These are phyloP conservation scores for Grammomys dolichurus DNA, from an alignment of 2,113 vertebrate species.

Conservation along the genomic window DNA sequence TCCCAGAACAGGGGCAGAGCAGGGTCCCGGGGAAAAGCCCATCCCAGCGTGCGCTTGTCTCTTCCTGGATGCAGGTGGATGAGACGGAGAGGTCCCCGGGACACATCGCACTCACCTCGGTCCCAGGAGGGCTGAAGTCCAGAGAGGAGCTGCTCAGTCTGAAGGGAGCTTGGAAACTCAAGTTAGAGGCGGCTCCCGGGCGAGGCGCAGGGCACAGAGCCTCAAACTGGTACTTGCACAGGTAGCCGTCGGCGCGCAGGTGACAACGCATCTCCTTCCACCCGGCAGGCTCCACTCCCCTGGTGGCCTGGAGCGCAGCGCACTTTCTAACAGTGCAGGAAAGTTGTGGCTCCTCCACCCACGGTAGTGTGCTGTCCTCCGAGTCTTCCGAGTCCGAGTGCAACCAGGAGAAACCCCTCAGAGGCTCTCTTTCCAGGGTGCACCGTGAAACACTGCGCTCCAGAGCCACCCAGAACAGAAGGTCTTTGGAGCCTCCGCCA, in stretches of 20 bases:
- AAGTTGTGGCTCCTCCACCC: constrained; percentile 81
- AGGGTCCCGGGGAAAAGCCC: constrained; percentile 60
- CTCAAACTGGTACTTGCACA: constrained; percentile 84
- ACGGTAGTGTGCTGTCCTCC: constrained; percentile 61
- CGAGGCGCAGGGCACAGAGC: constrained; percentile 78
- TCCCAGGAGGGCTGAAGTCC: constrained; percentile 85
- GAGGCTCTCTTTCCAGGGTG: constrained; percentile 73
- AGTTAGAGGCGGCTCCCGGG: constrained; percentile 63
- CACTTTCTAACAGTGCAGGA: constrained; percentile 81
- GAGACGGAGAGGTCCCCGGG: background rate
- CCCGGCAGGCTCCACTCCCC: constrained; percentile 74
- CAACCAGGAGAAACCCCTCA: constrained; percentile 87
- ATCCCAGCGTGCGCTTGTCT: constrained; percentile 58
- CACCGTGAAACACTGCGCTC: constrained; percentile 74
- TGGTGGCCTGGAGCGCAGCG: constrained; percentile 79
- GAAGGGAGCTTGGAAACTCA: constrained; percentile 83
- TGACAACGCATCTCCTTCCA: constrained; percentile 83
- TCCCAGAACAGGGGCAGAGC: constrained; percentile 80
- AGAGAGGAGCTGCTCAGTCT: constrained; percentile 73
- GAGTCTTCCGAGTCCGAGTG: background rate
- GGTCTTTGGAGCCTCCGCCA: constrained; percentile 58
- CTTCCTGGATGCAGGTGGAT: constrained; percentile 56
- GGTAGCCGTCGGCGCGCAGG: constrained; percentile 72
- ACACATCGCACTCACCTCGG: constrained; percentile 81
- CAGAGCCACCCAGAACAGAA: constrained; percentile 84